Percentiles rank a stretch among this genome's conserved stretches.
Evolutionary conservation across 1,140 invertebrate species (phyloP).

Genomic region (Mizuhopecten yessoensis): DNA sequence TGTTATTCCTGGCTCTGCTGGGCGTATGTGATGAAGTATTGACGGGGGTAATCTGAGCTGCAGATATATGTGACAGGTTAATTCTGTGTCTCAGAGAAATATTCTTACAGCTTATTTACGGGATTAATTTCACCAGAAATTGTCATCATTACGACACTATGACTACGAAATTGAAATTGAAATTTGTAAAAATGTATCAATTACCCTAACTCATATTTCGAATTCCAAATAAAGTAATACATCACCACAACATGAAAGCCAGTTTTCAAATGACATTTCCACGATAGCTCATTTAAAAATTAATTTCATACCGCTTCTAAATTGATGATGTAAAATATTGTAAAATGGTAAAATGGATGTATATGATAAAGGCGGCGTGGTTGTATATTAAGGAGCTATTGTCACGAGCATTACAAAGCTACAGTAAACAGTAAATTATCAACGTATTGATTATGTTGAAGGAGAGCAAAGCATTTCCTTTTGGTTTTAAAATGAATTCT

Average conservation of each 20-base stretch:
- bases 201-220: neutral
- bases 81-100: neutral
- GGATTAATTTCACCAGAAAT: neutral
- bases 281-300: neutral
- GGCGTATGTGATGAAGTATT: too few species aligned
- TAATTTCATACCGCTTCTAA: neutral
- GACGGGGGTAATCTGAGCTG: too few species aligned
- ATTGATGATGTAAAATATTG: neutral
- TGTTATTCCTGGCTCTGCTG: too few species aligned
- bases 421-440: neutral
- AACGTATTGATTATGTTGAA: neutral
- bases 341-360: neutral
- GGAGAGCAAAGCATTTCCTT: neutral
- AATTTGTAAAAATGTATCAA: neutral
- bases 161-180: neutral
- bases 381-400: neutral
- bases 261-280: neutral
- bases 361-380: neutral
- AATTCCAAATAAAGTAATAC: neutral
- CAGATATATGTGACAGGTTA: too few species aligned
- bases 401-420: neutral
- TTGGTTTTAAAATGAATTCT: neutral
- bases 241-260: neutral
- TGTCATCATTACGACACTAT: neutral
- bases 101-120: too few species aligned